These are phyloP conservation scores for Champsocephalus esox DNA, from an alignment of 2,797 vertebrate genomes.

Conservation along the genomic window DNA sequence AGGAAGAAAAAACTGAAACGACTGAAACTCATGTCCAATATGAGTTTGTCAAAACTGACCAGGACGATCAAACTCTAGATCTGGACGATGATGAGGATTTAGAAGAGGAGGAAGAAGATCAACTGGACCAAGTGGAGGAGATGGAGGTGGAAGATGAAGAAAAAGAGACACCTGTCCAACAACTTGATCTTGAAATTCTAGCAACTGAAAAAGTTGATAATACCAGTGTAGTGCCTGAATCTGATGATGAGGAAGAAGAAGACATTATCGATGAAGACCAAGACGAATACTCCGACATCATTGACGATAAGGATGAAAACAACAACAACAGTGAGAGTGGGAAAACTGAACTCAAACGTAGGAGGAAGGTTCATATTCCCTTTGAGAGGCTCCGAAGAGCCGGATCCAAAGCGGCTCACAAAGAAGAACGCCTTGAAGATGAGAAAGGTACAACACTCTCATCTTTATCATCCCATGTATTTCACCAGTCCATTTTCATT, in stretches of 20 bases:
- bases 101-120: constrained; percentile 14
- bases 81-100: background rate
- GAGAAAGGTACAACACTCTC: constrained; percentile 72
- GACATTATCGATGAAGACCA: constrained; percentile 8
- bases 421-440: constrained; percentile 28
- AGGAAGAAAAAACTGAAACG: constrained; percentile 5
- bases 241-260: constrained; percentile 34
- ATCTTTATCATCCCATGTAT: constrained; percentile 24
- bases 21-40: constrained; percentile 15
- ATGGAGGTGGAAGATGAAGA: constrained; percentile 24
- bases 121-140: constrained; percentile 11
- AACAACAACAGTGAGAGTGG: constrained; percentile 74
- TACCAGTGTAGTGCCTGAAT: constrained; percentile 8
- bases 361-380: constrained; percentile 40
- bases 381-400: constrained; percentile 37
- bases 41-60: constrained; percentile 19
- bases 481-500: constrained; percentile 29
- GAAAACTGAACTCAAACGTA: constrained; percentile 52
- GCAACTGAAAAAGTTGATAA: constrained; percentile 29
- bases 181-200: constrained; percentile 37
- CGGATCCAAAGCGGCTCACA: constrained; percentile 31
- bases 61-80: background rate
- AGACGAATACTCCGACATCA: constrained; percentile 39
- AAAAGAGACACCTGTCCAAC: constrained; percentile 24
- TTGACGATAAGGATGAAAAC: constrained; percentile 64